A percentile compares a stretch with the other conserved stretches of the same genome.
phyloP scores from a whole-genome alignment of 2,888 invertebrate genomes.

The Harpagoxenus sublaevis region DNA sequence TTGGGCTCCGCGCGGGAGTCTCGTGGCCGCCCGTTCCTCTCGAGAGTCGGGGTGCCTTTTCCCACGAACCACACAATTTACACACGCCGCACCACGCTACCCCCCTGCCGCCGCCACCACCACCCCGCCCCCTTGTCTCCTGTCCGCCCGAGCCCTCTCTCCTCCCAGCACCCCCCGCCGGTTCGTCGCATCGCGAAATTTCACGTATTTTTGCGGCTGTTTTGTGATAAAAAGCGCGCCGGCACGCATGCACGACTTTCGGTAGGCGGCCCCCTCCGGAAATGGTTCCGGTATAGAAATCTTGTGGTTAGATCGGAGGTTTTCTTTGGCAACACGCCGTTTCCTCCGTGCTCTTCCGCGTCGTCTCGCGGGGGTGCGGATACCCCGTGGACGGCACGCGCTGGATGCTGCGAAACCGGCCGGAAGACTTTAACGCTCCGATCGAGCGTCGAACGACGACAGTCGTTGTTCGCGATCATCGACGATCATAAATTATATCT shows the following conservation, averaged over 20 bases:
- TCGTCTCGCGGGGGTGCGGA: slow-evolving; percentile 21
- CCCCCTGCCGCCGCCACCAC: slow-evolving; percentile 40
- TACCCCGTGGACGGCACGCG: slow-evolving; percentile 23
- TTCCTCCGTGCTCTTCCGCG: not conserved
- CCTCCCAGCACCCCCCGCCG: slow-evolving; percentile 54
- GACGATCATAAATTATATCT: not conserved
- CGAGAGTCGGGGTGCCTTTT: slow-evolving; percentile 76
- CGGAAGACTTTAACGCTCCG: slow-evolving; percentile 47
- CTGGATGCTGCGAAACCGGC: slow-evolving; percentile 45
- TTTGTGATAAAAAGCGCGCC: slow-evolving; percentile 29
- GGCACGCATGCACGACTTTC: slow-evolving; percentile 40
- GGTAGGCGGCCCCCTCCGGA: slow-evolving; percentile 7
- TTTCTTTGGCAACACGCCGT: not conserved
- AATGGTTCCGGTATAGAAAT: slow-evolving; percentile 2
- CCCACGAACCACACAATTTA: slow-evolving; percentile 73
- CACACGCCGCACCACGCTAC: slow-evolving; percentile 59
- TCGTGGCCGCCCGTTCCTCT: slow-evolving; percentile 81
- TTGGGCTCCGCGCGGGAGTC: slow-evolving; percentile 85
- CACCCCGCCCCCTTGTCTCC: not conserved
- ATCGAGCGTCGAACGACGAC: slow-evolving; percentile 11
- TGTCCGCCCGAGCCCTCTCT: slow-evolving; percentile 4
- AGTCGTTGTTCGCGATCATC: not conserved
- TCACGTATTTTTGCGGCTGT: slow-evolving; percentile 20
- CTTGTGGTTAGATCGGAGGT: not conserved
- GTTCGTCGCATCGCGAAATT: slow-evolving; percentile 29